Conservation (phyloP, 2,113 vertebrate species). For the zebrafish (Danio rerio) region DNA sequence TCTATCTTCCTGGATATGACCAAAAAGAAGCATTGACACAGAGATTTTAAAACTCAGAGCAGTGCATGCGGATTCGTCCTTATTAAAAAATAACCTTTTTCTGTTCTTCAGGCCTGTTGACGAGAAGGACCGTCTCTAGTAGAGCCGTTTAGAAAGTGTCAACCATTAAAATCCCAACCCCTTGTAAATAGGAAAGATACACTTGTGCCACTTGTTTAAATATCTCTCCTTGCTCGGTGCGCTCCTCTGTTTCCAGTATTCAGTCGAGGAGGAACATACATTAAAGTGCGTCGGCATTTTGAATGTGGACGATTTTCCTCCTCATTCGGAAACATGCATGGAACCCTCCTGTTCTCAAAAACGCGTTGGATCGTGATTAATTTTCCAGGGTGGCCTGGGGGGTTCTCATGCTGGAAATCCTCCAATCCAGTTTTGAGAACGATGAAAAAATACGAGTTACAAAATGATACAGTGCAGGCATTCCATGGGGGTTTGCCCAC, state of each 20-base stretch:
- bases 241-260: conserved; percentile 62
- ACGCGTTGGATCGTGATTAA: conserved; percentile 40
- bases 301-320: conserved; percentile 62
- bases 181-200: conserved; percentile 52
- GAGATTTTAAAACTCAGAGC: conserved; percentile 5
- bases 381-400: conserved; percentile 30
- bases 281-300: conserved; percentile 78
- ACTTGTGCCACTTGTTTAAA: conserved; percentile 76
- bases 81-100: conserved; percentile 36
- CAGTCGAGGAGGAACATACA: conserved; percentile 70
- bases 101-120: conserved; percentile 19
- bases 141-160: conserved; percentile 29
- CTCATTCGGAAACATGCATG: conserved; percentile 71
- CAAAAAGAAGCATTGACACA: not conserved
- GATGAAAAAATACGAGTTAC: conserved; percentile 59
- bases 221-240: conserved; percentile 61
- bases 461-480: conserved; percentile 60
- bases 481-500: conserved; percentile 8
- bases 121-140: conserved; percentile 3
- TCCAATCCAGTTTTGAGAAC: conserved; percentile 59
- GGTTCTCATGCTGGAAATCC: conserved; percentile 52
- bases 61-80: conserved; percentile 26
- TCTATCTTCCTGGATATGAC: not conserved
- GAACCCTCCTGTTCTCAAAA: conserved; percentile 58
- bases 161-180: conserved; percentile 36